These are phyloP conservation scores for Dolichotis patagonum DNA, from an alignment of 2,113 vertebrate genomes.

Conservation along the genomic window DNA sequence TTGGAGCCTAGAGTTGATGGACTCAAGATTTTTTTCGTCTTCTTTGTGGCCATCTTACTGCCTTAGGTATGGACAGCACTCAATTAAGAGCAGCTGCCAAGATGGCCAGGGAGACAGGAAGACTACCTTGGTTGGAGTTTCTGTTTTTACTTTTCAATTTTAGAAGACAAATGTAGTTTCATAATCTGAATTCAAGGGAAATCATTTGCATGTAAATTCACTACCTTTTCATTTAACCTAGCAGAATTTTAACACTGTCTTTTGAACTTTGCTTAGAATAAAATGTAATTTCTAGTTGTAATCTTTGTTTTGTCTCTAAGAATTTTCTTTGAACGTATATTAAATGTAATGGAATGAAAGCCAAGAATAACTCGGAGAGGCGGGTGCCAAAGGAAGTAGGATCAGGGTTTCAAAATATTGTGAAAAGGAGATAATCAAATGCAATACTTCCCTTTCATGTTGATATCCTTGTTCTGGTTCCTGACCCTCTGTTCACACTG, in stretches of 20 bases:
- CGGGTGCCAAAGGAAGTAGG: neutral
- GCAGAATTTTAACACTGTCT: neutral
- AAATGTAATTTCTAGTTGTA: conserved; percentile 42
- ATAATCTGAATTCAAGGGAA: neutral
- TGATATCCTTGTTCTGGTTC: neutral
- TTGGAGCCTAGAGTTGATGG: neutral
- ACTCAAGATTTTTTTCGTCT: neutral
- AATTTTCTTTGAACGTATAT: conserved; percentile 63
- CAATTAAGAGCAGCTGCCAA: neutral
- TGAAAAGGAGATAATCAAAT: conserved; percentile 70
- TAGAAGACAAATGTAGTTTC: neutral
- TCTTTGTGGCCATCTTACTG: neutral
- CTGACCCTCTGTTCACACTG: neutral
- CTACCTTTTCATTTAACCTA: neutral
- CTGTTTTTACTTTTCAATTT: conserved; percentile 32
- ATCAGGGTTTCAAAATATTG: conserved; percentile 74
- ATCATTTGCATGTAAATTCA: neutral
- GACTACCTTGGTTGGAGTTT: neutral
- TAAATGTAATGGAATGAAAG: conserved; percentile 44
- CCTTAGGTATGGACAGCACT: neutral
- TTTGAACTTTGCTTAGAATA: conserved; percentile 20
- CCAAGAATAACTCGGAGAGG: conserved; percentile 49
- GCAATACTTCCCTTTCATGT: conserved; percentile 56
- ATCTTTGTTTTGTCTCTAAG: conserved; percentile 56
- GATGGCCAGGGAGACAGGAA: neutral